Conservation (phyloP, 2,113 vertebrate genomes). For the Oryzias javanicus region DNA sequence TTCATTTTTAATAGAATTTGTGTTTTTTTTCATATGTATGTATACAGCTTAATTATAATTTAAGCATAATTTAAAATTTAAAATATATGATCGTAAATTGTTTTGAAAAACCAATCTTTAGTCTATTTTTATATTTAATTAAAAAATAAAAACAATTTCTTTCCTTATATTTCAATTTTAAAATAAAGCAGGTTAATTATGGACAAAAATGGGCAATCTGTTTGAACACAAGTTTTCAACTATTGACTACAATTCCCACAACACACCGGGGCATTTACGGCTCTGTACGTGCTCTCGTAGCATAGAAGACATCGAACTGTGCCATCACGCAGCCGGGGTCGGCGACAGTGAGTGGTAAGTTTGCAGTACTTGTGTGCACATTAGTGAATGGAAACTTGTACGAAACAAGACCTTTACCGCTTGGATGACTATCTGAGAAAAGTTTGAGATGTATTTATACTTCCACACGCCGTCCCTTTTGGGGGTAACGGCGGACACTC, state of each 20-base stretch:
- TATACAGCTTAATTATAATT: no score
- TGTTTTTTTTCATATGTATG: background rate
- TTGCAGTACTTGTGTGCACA: conserved; percentile 14
- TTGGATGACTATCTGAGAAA: background rate
- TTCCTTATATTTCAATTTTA: no score
- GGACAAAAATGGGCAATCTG: no score
- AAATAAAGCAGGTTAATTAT: no score
- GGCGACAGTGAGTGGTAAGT: conserved; percentile 74
- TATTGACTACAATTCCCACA: conserved; percentile 58
- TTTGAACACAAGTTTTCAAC: no score
- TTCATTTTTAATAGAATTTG: background rate
- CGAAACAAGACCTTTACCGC: conserved; percentile 3
- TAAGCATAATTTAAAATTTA: no score
- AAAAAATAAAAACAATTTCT: no score
- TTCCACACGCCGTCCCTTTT: conserved; percentile 20
- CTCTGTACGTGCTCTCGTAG: conserved; percentile 53
- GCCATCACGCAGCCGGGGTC: conserved; percentile 67
- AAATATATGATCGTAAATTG: no score
- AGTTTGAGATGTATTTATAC: background rate
- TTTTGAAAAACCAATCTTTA: no score
- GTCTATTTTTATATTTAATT: no score
- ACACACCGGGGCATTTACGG: conserved; percentile 5
- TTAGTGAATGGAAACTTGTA: conserved; percentile 44
- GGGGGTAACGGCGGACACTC: conserved; percentile 65
- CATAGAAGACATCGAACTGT: conserved; percentile 61